Base-by-base conservation (phyloP, 2,113 vertebrate genomes). In the Oryzias curvinotus region DNA sequence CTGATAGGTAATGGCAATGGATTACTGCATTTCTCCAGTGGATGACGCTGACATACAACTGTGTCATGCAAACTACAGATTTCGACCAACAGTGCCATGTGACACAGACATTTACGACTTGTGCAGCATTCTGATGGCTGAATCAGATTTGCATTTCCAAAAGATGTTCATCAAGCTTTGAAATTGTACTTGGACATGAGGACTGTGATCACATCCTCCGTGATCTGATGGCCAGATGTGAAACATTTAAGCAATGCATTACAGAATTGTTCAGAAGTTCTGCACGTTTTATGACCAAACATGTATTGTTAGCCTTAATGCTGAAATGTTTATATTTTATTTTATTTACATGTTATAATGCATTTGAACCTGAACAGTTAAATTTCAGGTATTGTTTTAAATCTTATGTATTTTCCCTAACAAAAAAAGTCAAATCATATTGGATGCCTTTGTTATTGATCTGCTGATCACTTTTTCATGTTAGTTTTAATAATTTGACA, bases 61-160 rank as follows among this genome's bases (percentile, higher is more conserved):
- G 46, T 17, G 46, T 47, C 46, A 6, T 4, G 7, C 4, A n/a
- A 47, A 47, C 46, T 47, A n/a, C 46, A 47, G 5, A 47, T 47
- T n/a, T 47, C 0, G 46, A 47, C 46, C 46, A n/a, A 5, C 46
- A 4, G 17, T 47, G 46, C 46, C 46, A 47, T 66, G 64, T 57
- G 64, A 57, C 45, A 42, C 46, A 66, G 53, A 57, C 19, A 43
- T 68, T 21, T 58, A 61, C 19, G 15, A 47, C 46, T 5, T 68
- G 8, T 68, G 65, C 36, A 68, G 53, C 19, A 23, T 23, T 23
- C 21, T 23, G 21, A 23, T 23, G 21, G 21, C 21, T 23, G 21
- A 23, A 23, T 23, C 21, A 23, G 21, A 23, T 23, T 23, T 23
- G 21, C 21, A 23, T 23, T 23, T 23, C 3, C 21, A 23, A 23